Percentiles rank a stretch among this genome's conserved stretches.
phyloP scores from a whole-genome alignment of 2,888 invertebrate genomes.

The Lasioglossum calceatum region DNA sequence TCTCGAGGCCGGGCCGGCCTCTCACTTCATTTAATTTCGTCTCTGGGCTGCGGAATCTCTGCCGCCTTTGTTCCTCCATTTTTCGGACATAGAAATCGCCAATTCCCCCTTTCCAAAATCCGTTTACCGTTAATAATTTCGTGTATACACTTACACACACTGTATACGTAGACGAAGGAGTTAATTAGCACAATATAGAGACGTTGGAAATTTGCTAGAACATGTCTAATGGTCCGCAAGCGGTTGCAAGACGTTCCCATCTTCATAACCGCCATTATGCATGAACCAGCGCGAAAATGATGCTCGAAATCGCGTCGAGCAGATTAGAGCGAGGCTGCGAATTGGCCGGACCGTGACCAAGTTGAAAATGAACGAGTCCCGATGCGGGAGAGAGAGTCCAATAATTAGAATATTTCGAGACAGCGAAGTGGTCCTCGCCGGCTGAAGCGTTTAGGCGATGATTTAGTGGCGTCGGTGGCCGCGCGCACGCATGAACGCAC shows the following conservation, averaged over 20 bases:
- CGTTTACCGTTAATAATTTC: neutral
- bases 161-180: neutral
- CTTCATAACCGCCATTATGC: neutral
- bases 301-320: neutral
- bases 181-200: neutral
- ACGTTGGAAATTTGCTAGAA: neutral
- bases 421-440: slow-evolving; percentile 27
- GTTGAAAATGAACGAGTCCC: neutral
- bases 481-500: slow-evolving; percentile 28
- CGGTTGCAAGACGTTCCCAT: neutral
- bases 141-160: neutral
- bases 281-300: neutral
- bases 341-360: neutral
- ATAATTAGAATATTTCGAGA: slow-evolving; percentile 73
- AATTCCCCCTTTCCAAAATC: neutral
- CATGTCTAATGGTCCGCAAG: neutral
- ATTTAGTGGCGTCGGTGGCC: slow-evolving; percentile 68
- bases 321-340: neutral
- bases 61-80: neutral
- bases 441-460: slow-evolving; percentile 72
- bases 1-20: neutral
- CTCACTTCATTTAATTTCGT: slow-evolving; percentile 28
- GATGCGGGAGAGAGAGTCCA: neutral
- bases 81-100: neutral
- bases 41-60: neutral